Percentiles rank a stretch among this genome's conserved stretches.
phyloP scores from a whole-genome alignment of 2,797 vertebrate genomes.

The Pseudocheirus occidentalis region DNA sequence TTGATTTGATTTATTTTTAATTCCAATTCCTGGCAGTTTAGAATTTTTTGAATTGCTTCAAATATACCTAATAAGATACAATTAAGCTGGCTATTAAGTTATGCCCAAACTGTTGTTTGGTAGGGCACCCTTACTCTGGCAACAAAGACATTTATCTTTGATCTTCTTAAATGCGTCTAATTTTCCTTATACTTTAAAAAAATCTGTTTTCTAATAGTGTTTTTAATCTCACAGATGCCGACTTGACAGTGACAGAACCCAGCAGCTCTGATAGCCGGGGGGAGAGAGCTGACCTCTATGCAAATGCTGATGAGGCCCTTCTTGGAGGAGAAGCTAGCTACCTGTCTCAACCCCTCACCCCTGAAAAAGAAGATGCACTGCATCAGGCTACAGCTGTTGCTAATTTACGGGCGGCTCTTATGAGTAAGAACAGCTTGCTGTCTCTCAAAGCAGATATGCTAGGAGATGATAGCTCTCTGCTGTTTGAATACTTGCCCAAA shows the following conservation, averaged over 20 bases:
- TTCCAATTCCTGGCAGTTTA: neutral
- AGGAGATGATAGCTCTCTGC: slow-evolving; percentile 93
- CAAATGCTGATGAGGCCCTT: slow-evolving; percentile 90
- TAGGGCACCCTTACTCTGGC: neutral
- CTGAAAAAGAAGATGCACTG: slow-evolving; percentile 90
- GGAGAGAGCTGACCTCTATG: slow-evolving; percentile 91
- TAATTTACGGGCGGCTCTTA: slow-evolving; percentile 95
- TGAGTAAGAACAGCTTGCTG: slow-evolving; percentile 98
- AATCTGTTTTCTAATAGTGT: neutral
- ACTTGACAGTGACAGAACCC: slow-evolving; percentile 89
- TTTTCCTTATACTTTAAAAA: rapidly evolving
- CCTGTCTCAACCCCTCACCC: slow-evolving; percentile 85
- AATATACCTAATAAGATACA: neutral
- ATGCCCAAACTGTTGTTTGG: neutral
- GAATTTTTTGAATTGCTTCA: neutral
- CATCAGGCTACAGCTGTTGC: slow-evolving; percentile 90
- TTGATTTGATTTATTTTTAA: neutral
- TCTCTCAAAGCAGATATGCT: slow-evolving; percentile 96
- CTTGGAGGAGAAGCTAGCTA: slow-evolving; percentile 87
- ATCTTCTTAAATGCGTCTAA: rapidly evolving
- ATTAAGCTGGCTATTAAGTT: neutral
- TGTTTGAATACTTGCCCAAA: slow-evolving; percentile 97
- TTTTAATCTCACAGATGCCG: slow-evolving; percentile 84
- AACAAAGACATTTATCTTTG: neutral
- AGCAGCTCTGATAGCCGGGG: slow-evolving; percentile 91